A percentile compares a stretch with the other conserved stretches of the same genome.
Evolutionary conservation across 2,113 vertebrate genomes (phyloP).

Genomic region (Calidris pugnax): DNA sequence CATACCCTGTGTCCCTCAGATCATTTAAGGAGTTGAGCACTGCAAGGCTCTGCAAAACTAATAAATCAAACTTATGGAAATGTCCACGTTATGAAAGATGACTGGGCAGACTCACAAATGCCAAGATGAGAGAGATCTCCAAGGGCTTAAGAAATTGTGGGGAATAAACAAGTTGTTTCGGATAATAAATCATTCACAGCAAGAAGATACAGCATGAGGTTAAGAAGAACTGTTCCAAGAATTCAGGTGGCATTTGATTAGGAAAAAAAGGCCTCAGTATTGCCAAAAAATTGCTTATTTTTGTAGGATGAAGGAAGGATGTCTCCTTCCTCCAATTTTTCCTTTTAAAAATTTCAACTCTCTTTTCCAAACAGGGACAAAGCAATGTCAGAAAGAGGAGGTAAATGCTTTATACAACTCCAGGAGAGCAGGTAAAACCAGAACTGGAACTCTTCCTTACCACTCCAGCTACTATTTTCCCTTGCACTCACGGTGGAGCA

Average conservation of each 20-base stretch:
- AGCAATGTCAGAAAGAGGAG: background rate
- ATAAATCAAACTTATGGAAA: background rate
- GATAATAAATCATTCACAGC: background rate
- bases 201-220: background rate
- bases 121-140: background rate
- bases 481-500: background rate
- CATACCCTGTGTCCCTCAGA: background rate
- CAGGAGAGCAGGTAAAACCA: background rate
- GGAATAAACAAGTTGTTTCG: background rate
- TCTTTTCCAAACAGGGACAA: background rate
- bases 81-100: background rate
- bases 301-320: background rate
- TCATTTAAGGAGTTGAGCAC: background rate
- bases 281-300: background rate
- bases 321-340: background rate
- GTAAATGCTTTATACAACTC: background rate
- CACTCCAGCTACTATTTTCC: background rate
- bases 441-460: background rate
- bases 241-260: background rate
- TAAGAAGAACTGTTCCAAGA: background rate
- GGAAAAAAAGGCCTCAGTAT: background rate
- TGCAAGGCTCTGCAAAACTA: background rate
- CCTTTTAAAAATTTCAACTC: background rate
- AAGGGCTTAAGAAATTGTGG: background rate
- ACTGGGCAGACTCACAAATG: background rate